Evolutionary conservation across 2,888 invertebrate genomes (phyloP).

Genomic region (Ryuthela nishihirai): DNA sequence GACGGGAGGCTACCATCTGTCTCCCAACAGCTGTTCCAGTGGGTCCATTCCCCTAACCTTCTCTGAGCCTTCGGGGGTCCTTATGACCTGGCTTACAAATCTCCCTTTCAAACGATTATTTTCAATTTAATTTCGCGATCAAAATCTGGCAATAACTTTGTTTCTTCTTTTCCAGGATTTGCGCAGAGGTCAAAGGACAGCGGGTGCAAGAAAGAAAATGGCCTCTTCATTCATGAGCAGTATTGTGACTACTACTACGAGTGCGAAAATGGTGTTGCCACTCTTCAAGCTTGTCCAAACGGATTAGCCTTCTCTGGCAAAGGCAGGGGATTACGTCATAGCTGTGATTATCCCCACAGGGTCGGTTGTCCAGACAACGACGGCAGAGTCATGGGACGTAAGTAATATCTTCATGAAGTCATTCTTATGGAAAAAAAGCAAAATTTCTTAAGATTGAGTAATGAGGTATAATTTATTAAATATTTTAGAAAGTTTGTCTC

Average conservation of each 20-base stretch:
- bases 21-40: no score
- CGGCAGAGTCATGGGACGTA: slow-evolving; percentile 40
- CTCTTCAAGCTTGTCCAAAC: slow-evolving; percentile 84
- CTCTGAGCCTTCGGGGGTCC: no score
- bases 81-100: no score
- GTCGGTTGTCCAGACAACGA: slow-evolving; percentile 40
- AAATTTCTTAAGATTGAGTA: no score
- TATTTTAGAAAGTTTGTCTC: no score
- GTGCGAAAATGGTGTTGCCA: slow-evolving; percentile 72
- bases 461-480: no score
- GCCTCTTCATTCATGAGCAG: slow-evolving; percentile 41
- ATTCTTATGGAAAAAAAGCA: no score
- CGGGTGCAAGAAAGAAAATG: slow-evolving; percentile 1
- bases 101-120: no score
- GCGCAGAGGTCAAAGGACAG: background rate
- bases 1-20: no score
- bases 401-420: slow-evolving; percentile 16
- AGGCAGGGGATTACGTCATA: slow-evolving; percentile 52
- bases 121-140: no score
- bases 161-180: background rate
- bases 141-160: no score
- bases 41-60: no score
- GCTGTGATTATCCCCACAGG: slow-evolving; percentile 42
- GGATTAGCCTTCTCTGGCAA: slow-evolving; percentile 85
- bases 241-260: slow-evolving; percentile 84